Percentiles rank a stretch among this genome's conserved stretches.
phyloP scores from a whole-genome alignment of 2,797 vertebrate genomes.

The Rachycentron canadum region DNA sequence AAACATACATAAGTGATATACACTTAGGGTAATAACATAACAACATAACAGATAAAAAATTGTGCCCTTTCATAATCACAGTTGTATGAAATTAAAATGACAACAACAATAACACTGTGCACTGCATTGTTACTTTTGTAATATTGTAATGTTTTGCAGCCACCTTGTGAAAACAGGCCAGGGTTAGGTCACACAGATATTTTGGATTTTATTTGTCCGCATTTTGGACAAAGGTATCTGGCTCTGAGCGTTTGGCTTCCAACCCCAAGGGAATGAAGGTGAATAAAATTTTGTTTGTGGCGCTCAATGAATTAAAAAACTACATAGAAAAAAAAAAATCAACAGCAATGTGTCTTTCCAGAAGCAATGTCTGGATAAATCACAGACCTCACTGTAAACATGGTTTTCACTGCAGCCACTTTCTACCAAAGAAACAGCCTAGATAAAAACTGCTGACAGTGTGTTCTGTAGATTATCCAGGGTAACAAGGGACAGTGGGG shows the following conservation, averaged over 20 bases:
- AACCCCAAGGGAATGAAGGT: background rate
- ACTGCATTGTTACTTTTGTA: background rate
- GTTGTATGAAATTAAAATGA: background rate
- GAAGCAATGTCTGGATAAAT: slow-evolving; percentile 2
- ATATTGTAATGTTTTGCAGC: background rate
- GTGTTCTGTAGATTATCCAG: slow-evolving; percentile 6
- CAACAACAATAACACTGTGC: background rate
- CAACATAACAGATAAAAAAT: background rate
- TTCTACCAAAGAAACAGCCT: slow-evolving; percentile 2
- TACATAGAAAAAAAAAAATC: background rate
- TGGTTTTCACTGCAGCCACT: background rate
- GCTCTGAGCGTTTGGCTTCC: background rate
- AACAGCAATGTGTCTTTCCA: slow-evolving; percentile 7
- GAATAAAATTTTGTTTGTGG: background rate
- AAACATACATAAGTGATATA: background rate
- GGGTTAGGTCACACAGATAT: background rate
- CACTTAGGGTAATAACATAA: too few relatives aligned
- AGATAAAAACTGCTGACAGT: background rate
- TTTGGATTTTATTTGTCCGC: background rate
- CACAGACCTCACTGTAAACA: slow-evolving; percentile 1
- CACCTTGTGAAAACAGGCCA: background rate
- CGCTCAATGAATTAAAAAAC: background rate
- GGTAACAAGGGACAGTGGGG: background rate
- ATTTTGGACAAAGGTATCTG: background rate
- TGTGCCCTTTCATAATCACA: background rate